Evolutionary conservation across 2,797 vertebrate species (phyloP).

Genomic region (Hybognathus amarus): DNA sequence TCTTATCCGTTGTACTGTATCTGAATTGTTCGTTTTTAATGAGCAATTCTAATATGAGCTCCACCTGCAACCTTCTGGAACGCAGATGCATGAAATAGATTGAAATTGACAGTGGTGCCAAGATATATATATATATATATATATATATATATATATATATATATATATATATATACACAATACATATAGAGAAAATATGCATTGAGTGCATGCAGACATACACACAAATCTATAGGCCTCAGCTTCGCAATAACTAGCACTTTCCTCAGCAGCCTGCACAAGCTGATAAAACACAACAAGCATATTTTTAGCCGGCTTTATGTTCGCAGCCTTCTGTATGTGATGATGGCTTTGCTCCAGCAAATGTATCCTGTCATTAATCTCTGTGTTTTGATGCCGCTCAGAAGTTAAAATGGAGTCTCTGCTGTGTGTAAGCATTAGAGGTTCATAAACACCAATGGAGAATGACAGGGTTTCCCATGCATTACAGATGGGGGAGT

Average conservation of each 20-base stretch:
- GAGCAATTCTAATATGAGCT: not conserved
- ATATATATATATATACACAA: too few species aligned
- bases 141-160: too few species aligned
- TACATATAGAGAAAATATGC: not conserved
- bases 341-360: slow-evolving; percentile 42
- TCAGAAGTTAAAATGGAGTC: slow-evolving; percentile 47
- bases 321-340: slow-evolving; percentile 12
- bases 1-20: not conserved
- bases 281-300: slow-evolving; percentile 43
- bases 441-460: slow-evolving; percentile 40
- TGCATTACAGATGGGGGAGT: slow-evolving; percentile 28
- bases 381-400: slow-evolving; percentile 39
- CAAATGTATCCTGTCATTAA: slow-evolving; percentile 42
- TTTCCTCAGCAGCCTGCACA: slow-evolving; percentile 24
- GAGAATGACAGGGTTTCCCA: slow-evolving; percentile 23
- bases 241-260: slow-evolving; percentile 33
- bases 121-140: too few species aligned
- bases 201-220: too few species aligned
- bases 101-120: not conserved
- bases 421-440: slow-evolving; percentile 36
- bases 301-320: slow-evolving; percentile 41
- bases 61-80: slow-evolving; percentile 6
- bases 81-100: not conserved
- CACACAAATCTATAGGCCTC: slow-evolving; percentile 2
- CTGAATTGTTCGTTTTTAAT: not conserved